Evolutionary conservation across 2,888 invertebrate species (phyloP), one percentile per base, ranked within the genome.

Genomic region (Amphimallon solstitiale): DNA sequence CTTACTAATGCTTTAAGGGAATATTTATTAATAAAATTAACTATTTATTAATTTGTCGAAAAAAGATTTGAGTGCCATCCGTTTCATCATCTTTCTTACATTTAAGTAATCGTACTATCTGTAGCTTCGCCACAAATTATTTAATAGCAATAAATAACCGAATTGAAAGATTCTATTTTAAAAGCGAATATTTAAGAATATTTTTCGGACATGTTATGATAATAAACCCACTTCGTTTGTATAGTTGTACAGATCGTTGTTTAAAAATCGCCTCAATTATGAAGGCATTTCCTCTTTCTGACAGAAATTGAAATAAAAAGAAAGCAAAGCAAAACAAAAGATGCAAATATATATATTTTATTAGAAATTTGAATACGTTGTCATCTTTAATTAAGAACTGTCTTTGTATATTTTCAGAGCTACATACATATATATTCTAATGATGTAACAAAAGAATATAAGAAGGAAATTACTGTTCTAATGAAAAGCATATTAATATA

Each of bases 81-180:
- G 21, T 29, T 43, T 45, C 9, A n/a, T 43, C 40, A 21, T 21
- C 9, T 29, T 29, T 29, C 29, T 9, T 29, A 7, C 2, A 10
- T n/a, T 29, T 21, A 10, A 14, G 21, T 7, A n/a, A 52, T 10
- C 9, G 10, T 29, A 43, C 61, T 52, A 61, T 62, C 66, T 66
- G 52, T 52, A 62, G 62, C 66, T 62, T 66, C 54, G 62, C 17
- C 12, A 9, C 9, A 15, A 23, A 49, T 29, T 19, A 35, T 62
- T 52, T 59, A 56, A 49, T 63, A 67, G 67, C 67, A 67, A 67
- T 67, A 67, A 59, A 34, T 15, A 45, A 59, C 67, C 63, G 63
- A 67, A 63, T 67, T 67, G 63, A 67, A 45, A 64, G 45, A 17
- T 48, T 49, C 12, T 49, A 43, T 59, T 15, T 43, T 52, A 38